A percentile compares a stretch with the other conserved stretches of the same genome.
Evolutionary conservation across 1,140 invertebrate species (phyloP).

Genomic region (Heliconius hermathena): DNA sequence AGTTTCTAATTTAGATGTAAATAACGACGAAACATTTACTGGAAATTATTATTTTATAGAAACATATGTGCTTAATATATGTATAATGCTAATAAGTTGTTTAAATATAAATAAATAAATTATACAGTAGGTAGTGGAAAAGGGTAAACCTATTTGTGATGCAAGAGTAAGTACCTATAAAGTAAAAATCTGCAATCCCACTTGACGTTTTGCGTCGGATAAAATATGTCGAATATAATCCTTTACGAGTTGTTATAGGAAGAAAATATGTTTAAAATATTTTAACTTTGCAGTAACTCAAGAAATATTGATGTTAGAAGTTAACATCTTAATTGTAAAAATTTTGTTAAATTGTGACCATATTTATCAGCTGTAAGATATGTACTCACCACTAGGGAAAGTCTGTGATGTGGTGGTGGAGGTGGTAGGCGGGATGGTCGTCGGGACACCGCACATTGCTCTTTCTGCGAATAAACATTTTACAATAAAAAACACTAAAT

Average conservation of each 20-base stretch:
- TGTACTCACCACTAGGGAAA: slow-evolving; percentile 76
- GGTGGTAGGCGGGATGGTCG: slow-evolving; percentile 76
- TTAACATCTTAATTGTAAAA: no score
- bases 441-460: slow-evolving; percentile 70
- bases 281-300: no score
- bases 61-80: not conserved
- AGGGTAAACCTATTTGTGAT: not conserved
- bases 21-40: slow-evolving; percentile 1
- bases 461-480: slow-evolving; percentile 63
- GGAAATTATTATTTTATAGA: not conserved
- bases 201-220: not conserved
- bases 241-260: no score
- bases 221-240: no score
- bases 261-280: no score
- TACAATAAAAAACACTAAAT: not conserved
- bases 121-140: not conserved
- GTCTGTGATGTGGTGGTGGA: slow-evolving; percentile 75
- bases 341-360: not conserved
- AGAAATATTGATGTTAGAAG: no score
- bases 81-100: not conserved
- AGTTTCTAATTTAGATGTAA: slow-evolving; percentile 20
- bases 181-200: not conserved
- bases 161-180: not conserved
- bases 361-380: not conserved
- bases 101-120: not conserved